Percentiles rank a stretch among this genome's conserved stretches.
Evolutionary conservation across 2,797 vertebrate genomes (phyloP).

Genomic region (Falco biarmicus): DNA sequence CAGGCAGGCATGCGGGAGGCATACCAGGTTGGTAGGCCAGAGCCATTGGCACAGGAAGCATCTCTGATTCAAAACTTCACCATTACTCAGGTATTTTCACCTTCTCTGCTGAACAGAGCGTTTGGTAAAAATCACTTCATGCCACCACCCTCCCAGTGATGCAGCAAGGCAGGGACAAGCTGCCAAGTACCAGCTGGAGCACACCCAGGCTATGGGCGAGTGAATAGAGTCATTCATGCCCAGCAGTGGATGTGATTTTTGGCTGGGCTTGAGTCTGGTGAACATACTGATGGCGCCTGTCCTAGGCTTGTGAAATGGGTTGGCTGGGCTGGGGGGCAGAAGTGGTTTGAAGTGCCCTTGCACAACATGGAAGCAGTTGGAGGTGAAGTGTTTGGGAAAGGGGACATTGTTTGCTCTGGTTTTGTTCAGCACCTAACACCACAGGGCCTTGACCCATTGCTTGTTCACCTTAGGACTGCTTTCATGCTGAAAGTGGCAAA

Average conservation of each 20-base stretch:
- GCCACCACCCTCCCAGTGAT: background rate
- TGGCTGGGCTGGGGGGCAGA: background rate
- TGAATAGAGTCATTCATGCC: slow-evolving; percentile 5
- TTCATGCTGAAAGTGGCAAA: background rate
- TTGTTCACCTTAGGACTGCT: background rate
- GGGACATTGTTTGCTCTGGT: background rate
- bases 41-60: background rate
- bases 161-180: background rate
- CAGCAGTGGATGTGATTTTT: slow-evolving; percentile 21
- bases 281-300: background rate
- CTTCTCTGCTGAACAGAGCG: background rate
- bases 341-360: background rate
- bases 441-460: background rate
- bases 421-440: background rate
- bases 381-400: background rate
- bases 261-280: background rate
- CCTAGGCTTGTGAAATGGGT: slow-evolving; percentile 17
- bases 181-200: background rate
- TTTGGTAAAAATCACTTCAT: background rate
- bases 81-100: background rate
- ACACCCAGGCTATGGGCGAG: background rate
- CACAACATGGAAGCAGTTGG: background rate
- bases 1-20: background rate
- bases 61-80: slow-evolving; percentile 33
- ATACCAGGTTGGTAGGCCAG: background rate